These are phyloP conservation scores for Drosophila mojavensis DNA, from an alignment of 1,140 invertebrate species.

Conservation along the genomic window DNA sequence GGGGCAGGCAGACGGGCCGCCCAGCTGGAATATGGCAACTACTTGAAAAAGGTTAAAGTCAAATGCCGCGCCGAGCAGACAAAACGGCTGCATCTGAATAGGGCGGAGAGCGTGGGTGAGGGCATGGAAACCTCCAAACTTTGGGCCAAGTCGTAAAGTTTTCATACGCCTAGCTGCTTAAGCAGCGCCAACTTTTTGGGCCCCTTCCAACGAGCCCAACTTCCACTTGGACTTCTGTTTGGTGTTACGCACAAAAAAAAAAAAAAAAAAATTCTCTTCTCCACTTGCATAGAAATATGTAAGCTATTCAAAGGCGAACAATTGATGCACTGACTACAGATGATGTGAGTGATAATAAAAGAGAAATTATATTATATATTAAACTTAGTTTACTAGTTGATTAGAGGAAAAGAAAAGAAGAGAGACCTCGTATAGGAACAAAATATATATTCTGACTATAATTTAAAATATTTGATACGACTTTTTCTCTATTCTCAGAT, in stretches of 20 bases:
- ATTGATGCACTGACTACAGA: neutral
- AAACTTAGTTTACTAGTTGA: no score
- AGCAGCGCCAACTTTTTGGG: slow-evolving; percentile 49
- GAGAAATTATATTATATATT: no score
- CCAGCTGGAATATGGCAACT: slow-evolving; percentile 5
- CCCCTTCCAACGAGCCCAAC: slow-evolving; percentile 20
- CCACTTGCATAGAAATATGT: slow-evolving; percentile 13
- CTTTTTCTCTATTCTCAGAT: no score
- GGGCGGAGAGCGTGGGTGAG: neutral
- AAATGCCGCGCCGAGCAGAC: slow-evolving; percentile 45
- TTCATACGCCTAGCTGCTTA: slow-evolving; percentile 48
- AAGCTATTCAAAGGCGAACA: neutral
- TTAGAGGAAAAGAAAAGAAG: no score
- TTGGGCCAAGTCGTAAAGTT: slow-evolving; percentile 60
- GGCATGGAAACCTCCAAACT: slow-evolving; percentile 29
- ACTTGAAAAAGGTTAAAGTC: slow-evolving; percentile 55
- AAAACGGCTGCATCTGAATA: slow-evolving; percentile 13
- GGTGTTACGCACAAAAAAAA: slow-evolving; percentile 19
- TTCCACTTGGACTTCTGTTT: slow-evolving; percentile 36
- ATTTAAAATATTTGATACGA: no score
- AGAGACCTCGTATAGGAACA: no score
- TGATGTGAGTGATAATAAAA: no score
- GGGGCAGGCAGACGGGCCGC: slow-evolving; percentile 1
- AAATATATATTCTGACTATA: no score
- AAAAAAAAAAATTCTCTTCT: slow-evolving; percentile 13